Percentiles rank a stretch among this genome's conserved stretches.
Evolutionary conservation across 2,888 invertebrate genomes (phyloP).

Genomic region (Sisyra terminalis): DNA sequence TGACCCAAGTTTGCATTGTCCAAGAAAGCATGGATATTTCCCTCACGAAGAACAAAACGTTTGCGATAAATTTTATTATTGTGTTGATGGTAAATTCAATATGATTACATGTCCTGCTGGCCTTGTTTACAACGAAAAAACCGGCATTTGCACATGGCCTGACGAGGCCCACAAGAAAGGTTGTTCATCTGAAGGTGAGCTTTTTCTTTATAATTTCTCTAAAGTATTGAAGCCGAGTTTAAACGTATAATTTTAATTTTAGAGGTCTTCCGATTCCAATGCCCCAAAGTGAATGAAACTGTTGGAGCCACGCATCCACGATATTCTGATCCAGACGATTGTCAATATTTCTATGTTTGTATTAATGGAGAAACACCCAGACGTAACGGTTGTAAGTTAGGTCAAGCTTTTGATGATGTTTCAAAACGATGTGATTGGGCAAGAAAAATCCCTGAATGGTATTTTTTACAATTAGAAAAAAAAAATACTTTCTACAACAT

Average conservation of each 20-base stretch:
- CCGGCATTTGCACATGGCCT: conserved; percentile 84
- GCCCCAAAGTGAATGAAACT: conserved; percentile 60
- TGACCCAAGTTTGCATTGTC: conserved; percentile 55
- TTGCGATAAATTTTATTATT: conserved; percentile 78
- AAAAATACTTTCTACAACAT: not conserved
- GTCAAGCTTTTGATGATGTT: conserved; percentile 76
- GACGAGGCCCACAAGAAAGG: conserved; percentile 80
- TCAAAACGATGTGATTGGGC: conserved; percentile 72
- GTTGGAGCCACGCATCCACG: conserved; percentile 65
- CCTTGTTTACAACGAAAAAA: conserved; percentile 73
- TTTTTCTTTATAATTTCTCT: not conserved
- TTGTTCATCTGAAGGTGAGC: conserved; percentile 57
- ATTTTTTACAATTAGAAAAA: conserved; percentile 10
- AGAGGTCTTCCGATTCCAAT: conserved; percentile 72
- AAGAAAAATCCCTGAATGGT: conserved; percentile 81
- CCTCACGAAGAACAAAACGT: conserved; percentile 59
- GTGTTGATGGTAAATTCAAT: conserved; percentile 78
- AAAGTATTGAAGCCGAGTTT: not conserved
- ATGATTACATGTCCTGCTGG: conserved; percentile 80
- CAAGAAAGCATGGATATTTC: conserved; percentile 74
- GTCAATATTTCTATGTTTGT: conserved; percentile 85
- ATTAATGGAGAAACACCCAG: conserved; percentile 75
- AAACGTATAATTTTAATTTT: conserved; percentile 12
- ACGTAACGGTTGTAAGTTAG: conserved; percentile 73
- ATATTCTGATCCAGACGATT: conserved; percentile 75